These are phyloP conservation scores for Cheilosia soror DNA, from an alignment of 2,888 invertebrate genomes.

Conservation along the genomic window DNA sequence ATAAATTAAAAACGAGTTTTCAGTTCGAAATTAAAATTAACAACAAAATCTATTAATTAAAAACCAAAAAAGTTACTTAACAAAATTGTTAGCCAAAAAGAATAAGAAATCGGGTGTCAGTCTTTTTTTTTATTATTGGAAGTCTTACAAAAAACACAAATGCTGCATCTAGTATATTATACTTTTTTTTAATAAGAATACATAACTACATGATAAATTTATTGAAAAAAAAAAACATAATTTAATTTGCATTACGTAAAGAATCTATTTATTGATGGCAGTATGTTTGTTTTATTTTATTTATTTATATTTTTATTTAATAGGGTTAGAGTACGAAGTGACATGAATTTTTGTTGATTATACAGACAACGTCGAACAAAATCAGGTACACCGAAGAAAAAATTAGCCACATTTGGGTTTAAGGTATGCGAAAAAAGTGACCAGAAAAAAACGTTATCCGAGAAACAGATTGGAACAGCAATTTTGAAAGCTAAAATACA, in stretches of 20 bases:
- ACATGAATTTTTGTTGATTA: background rate
- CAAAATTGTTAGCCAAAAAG: conserved; percentile 22
- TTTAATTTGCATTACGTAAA: background rate
- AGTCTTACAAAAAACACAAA: conserved; percentile 41
- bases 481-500: too few species aligned
- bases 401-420: background rate
- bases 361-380: background rate
- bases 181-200: conserved; percentile 3
- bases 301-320: background rate
- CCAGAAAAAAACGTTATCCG: too few species aligned
- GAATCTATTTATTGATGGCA: conserved; percentile 44
- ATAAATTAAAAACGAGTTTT: background rate
- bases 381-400: background rate
- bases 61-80: conserved; percentile 3
- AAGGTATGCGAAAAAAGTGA: too few species aligned
- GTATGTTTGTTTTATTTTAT: background rate
- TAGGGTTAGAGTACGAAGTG: conserved; percentile 2
- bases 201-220: conserved; percentile 18
- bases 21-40: conserved; percentile 15
- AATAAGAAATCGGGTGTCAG: conserved; percentile 45
- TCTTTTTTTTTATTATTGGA: conserved; percentile 50
- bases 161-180: background rate
- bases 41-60: background rate
- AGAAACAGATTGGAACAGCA: too few species aligned
- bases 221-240: background rate